Evolutionary conservation across 2,113 vertebrate genomes (phyloP).

Genomic region (Syngnathus typhle): DNA sequence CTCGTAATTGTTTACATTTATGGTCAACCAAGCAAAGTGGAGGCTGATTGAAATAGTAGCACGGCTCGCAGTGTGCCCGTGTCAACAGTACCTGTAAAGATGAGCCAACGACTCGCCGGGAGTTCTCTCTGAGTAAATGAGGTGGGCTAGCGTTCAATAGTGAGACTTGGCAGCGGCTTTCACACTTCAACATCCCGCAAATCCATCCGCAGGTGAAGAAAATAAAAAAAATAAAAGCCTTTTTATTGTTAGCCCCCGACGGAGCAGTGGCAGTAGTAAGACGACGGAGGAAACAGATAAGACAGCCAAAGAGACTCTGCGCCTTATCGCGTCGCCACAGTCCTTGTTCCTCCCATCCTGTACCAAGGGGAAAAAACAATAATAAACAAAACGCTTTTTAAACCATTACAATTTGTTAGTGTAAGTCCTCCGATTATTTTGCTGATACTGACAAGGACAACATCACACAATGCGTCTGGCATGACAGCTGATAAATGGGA

Average conservation of each 20-base stretch:
- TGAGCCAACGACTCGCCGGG: slow-evolving; percentile 41
- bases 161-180: slow-evolving; percentile 49
- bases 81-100: slow-evolving; percentile 50
- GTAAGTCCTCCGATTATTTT: slow-evolving; percentile 36
- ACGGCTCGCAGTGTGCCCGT: slow-evolving; percentile 24
- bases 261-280: slow-evolving; percentile 56
- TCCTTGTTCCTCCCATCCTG: slow-evolving; percentile 53
- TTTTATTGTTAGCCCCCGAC: slow-evolving; percentile 61
- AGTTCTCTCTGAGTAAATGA: slow-evolving; percentile 54
- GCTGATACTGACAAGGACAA: slow-evolving; percentile 36
- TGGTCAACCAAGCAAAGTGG: slow-evolving; percentile 1
- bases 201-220: slow-evolving; percentile 58
- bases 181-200: slow-evolving; percentile 52
- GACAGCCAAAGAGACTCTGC: slow-evolving; percentile 56
- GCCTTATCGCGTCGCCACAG: slow-evolving; percentile 69
- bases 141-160: slow-evolving; percentile 54
- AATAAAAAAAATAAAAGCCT: slow-evolving; percentile 31
- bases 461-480: background rate
- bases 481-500: background rate
- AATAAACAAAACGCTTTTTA: slow-evolving; percentile 49
- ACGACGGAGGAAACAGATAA: slow-evolving; percentile 68
- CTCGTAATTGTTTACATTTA: too few relatives aligned
- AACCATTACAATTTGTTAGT: slow-evolving; percentile 56
- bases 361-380: slow-evolving; percentile 16
- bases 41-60: slow-evolving; percentile 27